Evolutionary conservation across 37 sponge, comb jelly and placozoan genomes (phyloP).

Genomic region (Halichondria panicea): DNA sequence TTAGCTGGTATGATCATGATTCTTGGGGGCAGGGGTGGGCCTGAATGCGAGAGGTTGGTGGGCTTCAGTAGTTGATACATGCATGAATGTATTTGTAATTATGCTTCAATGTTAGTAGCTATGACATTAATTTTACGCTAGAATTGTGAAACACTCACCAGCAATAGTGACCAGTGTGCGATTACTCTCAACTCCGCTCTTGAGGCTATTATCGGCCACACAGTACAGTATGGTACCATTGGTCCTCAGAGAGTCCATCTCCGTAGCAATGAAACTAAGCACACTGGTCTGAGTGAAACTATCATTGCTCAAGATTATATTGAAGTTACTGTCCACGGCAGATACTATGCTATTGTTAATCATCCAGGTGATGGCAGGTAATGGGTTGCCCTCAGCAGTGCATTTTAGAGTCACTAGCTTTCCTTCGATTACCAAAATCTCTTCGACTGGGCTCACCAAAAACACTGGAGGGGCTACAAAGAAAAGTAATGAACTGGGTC

Average conservation of each 20-base stretch:
- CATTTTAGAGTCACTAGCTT: slow-evolving; percentile 9
- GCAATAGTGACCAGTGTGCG: not conserved
- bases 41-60: not conserved
- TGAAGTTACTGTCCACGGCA: not conserved
- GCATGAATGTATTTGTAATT: not conserved
- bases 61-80: not conserved
- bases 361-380: slow-evolving; percentile 34
- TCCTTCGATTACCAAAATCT: not conserved
- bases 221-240: slow-evolving; percentile 1
- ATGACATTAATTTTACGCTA: no score
- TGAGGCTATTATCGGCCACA: slow-evolving; percentile 12
- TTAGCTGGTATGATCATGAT: no score
- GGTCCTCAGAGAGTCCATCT: not conserved
- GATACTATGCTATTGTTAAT: not conserved
- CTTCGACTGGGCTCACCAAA: not conserved
- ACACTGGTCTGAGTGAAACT: not conserved
- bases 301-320: not conserved
- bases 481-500: not conserved
- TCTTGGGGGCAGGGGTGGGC: not conserved
- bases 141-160: no score
- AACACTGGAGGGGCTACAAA: not conserved
- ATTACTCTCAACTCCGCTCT: slow-evolving; percentile 2
- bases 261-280: slow-evolving; percentile 6
- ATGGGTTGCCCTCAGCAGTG: not conserved
- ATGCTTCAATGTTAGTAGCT: not conserved